Base-by-base conservation (phyloP, 2,113 vertebrate species). In the Miniopterus natalensis region DNA sequence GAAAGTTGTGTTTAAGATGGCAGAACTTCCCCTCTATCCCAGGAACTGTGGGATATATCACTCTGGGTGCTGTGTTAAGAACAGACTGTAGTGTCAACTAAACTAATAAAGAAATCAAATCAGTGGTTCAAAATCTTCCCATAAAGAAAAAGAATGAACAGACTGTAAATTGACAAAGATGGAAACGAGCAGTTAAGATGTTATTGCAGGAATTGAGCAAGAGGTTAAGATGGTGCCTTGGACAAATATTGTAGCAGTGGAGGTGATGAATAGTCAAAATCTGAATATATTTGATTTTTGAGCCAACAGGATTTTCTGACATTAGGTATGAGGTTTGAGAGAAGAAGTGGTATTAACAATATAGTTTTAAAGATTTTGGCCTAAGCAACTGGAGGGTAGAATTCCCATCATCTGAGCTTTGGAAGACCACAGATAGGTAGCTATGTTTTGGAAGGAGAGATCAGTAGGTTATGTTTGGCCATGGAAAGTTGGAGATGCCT, bases 201-300 rank as follows among this genome's bases (percentile, higher is more conserved):
- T 1, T 21, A 23, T 47, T 78, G 18, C 9, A 84, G 36, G 11
- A 75, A 90, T n/a, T 63, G 66, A 57, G 10, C 14, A 83, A 78
- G 20, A 95, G 21, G 40, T 90, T 80, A 73, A 66, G 31, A 47
- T 3, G 40, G 20, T 75, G 40, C 9, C 17, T 90, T 86, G 12
- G 17, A 51, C 8, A 65, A 47, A 15, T 53, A 3, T 45, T 36
- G 23, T 71, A 80, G 25, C 11, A 66, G 18, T 80, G 27, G 53
- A 47, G 5, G 8, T 80, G 45, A 74, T 63, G 40, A 36, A 2
- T 40, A n/a, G 14, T 51, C 36, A 75, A 18, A 74, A 36, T 90
- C 47, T 88, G 36, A 80, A 73, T 71, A 47, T 31, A 71, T 88
- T 88, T 91, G 18, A 88, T 57, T 59, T 95, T 88, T 77, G n/a